Percentiles rank a stretch among this genome's conserved stretches.
phyloP scores from a whole-genome alignment of 2,113 vertebrate genomes.

The Peromyscus polionotus region DNA sequence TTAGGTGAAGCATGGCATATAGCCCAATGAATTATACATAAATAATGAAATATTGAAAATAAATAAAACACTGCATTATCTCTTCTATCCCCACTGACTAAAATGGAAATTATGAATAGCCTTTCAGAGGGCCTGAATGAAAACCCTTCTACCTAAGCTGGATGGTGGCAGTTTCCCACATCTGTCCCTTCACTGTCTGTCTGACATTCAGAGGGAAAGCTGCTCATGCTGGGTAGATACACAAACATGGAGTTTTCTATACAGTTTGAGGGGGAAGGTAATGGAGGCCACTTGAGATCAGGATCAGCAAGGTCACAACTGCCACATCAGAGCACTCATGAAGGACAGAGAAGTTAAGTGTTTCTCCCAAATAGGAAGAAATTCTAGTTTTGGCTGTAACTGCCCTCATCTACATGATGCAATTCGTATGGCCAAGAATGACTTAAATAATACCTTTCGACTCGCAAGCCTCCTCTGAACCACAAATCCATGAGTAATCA shows the following conservation, averaged over 20 bases:
- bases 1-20: neutral
- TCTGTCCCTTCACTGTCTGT: neutral
- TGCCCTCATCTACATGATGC: accelerated
- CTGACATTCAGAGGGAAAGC: neutral
- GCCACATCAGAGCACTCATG: neutral
- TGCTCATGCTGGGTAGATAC: neutral
- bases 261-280: too few relatives aligned
- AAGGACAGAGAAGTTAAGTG: neutral
- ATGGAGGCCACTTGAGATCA: neutral
- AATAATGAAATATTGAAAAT: neutral
- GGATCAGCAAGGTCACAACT: neutral
- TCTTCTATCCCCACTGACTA: neutral
- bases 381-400: too few relatives aligned
- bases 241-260: neutral
- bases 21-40: neutral
- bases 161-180: neutral
- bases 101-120: neutral
- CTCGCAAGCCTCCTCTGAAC: neutral
- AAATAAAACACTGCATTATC: conserved; percentile 16
- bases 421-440: too few relatives aligned
- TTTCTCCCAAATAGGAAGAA: neutral
- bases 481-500: neutral
- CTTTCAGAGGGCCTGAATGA: too few relatives aligned
- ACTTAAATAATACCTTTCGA: too few relatives aligned
- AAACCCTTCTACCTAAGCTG: neutral